phyloP scores from a whole-genome alignment of 2,797 vertebrate species.

The Phylloscopus collybita region DNA sequence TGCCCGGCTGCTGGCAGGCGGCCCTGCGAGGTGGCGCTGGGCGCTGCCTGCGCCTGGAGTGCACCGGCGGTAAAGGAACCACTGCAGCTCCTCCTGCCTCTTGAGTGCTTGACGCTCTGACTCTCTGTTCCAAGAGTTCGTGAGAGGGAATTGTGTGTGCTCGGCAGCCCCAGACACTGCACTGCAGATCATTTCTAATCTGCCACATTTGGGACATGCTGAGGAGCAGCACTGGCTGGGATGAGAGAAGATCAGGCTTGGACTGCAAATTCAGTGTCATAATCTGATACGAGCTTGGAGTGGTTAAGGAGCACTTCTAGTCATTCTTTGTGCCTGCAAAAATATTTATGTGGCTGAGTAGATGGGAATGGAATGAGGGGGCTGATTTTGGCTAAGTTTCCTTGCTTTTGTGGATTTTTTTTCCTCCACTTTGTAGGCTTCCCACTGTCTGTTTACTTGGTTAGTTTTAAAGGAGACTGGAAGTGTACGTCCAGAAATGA shows the following conservation, averaged over 20 bases:
- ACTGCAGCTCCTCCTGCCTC: neutral
- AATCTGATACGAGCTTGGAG: neutral
- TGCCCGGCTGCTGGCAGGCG: neutral
- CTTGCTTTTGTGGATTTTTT: neutral
- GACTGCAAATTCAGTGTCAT: neutral
- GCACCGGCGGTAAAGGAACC: neutral
- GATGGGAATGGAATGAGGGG: slow-evolving; percentile 29
- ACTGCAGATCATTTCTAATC: neutral
- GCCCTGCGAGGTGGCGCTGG: neutral
- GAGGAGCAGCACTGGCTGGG: neutral
- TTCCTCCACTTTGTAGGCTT: neutral
- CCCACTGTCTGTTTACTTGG: neutral
- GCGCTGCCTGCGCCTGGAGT: neutral
- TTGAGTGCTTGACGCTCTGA: neutral
- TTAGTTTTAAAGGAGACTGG: neutral
- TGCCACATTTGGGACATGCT: neutral
- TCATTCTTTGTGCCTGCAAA: slow-evolving; percentile 19
- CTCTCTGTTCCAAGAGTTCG: neutral
- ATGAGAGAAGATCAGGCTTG: neutral
- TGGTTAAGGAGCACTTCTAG: slow-evolving; percentile 5
- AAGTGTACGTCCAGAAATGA: neutral
- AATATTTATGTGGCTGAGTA: slow-evolving; percentile 29
- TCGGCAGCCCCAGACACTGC: neutral
- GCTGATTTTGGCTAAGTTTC: neutral
- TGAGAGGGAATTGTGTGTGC: neutral